Base-by-base conservation (phyloP, 2,888 invertebrate genomes). In the Teleogryllus oceanicus region DNA sequence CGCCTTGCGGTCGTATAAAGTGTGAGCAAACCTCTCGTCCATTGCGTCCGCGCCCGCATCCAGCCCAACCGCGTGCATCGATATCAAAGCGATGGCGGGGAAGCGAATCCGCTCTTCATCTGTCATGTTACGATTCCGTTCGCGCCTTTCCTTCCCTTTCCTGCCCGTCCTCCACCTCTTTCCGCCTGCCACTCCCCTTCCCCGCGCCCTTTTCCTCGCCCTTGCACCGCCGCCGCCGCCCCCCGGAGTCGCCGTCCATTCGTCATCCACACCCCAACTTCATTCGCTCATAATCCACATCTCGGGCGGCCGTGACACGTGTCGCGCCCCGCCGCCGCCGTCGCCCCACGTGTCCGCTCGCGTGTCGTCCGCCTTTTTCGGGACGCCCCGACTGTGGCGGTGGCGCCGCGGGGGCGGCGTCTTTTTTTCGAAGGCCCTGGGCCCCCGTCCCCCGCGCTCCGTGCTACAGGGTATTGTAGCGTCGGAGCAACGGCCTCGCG, bases 221-320 rank as follows among this genome's bases (percentile, higher is more conserved):
- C 62, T 62, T 37, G 37, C 8, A 8, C 37, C 37, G 37, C 0
- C 62, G 16, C 62, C 62, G 13, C 2, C 62, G 12, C n/a, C n/a
- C n/a, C n/a, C 62, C 62, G 16, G 16, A 62, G 62, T 18, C 62
- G n/a, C 62, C n/a, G 62, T 62, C 16, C 62, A 62, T 62, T 62
- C 62, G 62, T 62, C 62, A 62, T 16, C 16, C 62, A 62, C 62
- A 62, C 16, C 62, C 62, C 62, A 62, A 62, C 62, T 62, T 62
- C 62, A 62, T 62, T 62, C 62, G 62, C 16, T 62, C 62, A 62
- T 62, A 62, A 62, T 62, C 62, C 62, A 62, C 62, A 62, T 62
- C 62, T 62, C 62, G 62, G 62, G 62, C 13, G 62, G 16, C 3
- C 62, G 62, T 62, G 62, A 62, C 62, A 62, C 62, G 62, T 62